phyloP scores from a whole-genome alignment of 2,888 invertebrate genomes.

The Polyploca ridens region DNA sequence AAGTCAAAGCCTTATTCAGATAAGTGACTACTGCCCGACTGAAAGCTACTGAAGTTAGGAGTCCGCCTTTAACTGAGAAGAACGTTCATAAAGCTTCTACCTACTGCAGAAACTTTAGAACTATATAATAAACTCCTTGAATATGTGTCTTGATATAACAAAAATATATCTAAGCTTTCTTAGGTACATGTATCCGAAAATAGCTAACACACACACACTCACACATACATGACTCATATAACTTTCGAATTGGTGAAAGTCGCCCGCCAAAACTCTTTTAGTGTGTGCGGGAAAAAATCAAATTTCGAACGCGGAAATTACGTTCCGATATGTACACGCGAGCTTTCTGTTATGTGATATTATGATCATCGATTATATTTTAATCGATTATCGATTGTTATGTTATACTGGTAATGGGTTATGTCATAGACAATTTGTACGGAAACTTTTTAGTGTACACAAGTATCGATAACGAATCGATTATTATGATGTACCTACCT shows the following conservation, averaged over 20 bases:
- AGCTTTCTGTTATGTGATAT: conserved; percentile 45
- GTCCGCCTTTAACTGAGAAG: too few relatives aligned
- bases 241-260: conserved; percentile 62
- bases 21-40: too few relatives aligned
- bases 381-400: conserved; percentile 24
- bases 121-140: too few relatives aligned
- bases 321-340: conserved; percentile 48
- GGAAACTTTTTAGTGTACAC: background rate
- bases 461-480: conserved; percentile 3
- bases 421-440: conserved; percentile 2
- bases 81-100: too few relatives aligned
- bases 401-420: conserved; percentile 17
- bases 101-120: too few relatives aligned
- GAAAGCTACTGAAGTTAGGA: too few relatives aligned
- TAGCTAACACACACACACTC: conserved; percentile 15
- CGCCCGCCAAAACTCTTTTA: conserved; percentile 31
- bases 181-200: conserved; percentile 1
- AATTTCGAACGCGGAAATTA: conserved; percentile 57
- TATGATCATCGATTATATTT: conserved; percentile 31
- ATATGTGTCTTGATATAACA: too few relatives aligned
- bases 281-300: conserved; percentile 41
- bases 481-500: background rate
- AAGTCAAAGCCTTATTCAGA: too few relatives aligned
- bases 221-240: conserved; percentile 33
- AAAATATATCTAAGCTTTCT: background rate